Evolutionary conservation across 1,140 invertebrate genomes (phyloP), one percentile per base, ranked within the genome.

Genomic region (Drosophila pandora): DNA sequence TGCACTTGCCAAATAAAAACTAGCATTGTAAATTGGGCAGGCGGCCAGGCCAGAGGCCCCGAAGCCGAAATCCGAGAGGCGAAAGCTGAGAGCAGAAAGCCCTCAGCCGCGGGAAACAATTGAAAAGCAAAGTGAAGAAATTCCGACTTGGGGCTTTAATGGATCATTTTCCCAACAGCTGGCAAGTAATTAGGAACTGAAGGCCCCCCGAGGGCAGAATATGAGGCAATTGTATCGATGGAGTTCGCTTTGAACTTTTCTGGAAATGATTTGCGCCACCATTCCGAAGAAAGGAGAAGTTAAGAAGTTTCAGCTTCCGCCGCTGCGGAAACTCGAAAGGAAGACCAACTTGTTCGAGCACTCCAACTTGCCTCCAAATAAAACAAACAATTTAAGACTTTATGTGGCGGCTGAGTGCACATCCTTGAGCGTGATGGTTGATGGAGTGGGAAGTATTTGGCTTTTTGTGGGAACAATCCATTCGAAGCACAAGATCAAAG

Each of bases 1-100:
- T 78, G 73, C 73, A 78, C 76, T 85, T 81, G 76, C 67, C 76
- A 85, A 85, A 85, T 69, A 72, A 64, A 84, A 60, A 64, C 32
- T 32, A 61, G 21, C 53, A 23, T 25, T 59, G 32, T 22, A 41
- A 43, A 74, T 48, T 74, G 79, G 81, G 81, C 76, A 59, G 13
- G 12, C 52, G 13, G 78, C 78, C 65, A 80, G 21, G 56, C 22
- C 58, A 37, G 4, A 37, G 10, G 13, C 13, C 37, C 54, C 32
- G 7, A 13, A 43, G 9, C 17, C 17, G 17, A 17, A 17, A 17
- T 17, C 17, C 17, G 17, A 17, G 17, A 17, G 17, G 17, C 17
- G 17, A 17, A 17, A 17, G 17, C 17, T 0, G 17, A 17, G 17
- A 17, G 17, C 25, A 34, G 32, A 45, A 48, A 60, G 50, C 61